Percentiles rank a stretch among this genome's conserved stretches.
Evolutionary conservation across 2,113 vertebrate species (phyloP).

Genomic region (Equus quagga): DNA sequence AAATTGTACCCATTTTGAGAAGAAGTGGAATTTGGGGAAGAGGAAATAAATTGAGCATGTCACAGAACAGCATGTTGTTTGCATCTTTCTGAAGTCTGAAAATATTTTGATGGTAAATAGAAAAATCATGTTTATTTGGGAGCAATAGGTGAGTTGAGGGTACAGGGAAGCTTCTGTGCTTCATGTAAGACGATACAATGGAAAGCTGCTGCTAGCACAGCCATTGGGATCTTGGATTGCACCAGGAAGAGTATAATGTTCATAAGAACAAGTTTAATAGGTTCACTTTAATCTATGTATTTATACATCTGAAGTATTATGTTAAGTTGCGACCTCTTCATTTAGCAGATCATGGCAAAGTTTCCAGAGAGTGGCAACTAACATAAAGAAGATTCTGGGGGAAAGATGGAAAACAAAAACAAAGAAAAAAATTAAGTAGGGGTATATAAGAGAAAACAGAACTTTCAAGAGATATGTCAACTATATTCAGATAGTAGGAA

Average conservation of each 20-base stretch:
- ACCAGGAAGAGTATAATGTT: not conserved
- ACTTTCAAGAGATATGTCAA: not conserved
- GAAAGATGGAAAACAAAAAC: not conserved
- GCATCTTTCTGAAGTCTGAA: not conserved
- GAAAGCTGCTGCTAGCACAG: not conserved
- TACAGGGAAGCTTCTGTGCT: not conserved
- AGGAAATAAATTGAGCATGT: not conserved
- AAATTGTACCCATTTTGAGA: not conserved
- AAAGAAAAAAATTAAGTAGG: not conserved
- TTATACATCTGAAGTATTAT: not conserved
- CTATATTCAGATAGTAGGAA: not conserved
- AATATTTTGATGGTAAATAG: not conserved
- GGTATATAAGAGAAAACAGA: not conserved
- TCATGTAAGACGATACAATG: not conserved
- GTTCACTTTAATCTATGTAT: not conserved
- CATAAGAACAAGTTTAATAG: not conserved
- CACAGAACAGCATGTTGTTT: not conserved
- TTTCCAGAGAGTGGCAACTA: not conserved
- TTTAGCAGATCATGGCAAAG: not conserved
- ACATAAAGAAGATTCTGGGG: not conserved
- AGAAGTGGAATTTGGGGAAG: not conserved
- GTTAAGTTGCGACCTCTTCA: not conserved
- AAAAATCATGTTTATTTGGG: not conserved
- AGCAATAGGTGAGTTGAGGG: not conserved
- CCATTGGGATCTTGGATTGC: not conserved